Base-by-base conservation (phyloP, 2,113 vertebrate species). In the Macquaria ambigua region DNA sequence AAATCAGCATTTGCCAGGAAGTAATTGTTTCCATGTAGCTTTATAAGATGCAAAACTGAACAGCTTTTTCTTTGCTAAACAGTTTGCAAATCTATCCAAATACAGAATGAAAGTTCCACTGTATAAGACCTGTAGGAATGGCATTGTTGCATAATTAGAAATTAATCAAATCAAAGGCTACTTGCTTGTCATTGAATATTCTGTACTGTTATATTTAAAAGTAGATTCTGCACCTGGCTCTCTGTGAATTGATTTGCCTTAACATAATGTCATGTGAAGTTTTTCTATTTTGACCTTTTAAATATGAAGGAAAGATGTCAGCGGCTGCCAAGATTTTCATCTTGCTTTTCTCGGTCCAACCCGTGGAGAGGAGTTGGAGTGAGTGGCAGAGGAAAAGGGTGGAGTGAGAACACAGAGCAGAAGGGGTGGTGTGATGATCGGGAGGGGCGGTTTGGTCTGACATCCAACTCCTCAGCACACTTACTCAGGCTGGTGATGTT, bases 21-120 rank as follows among this genome's bases (percentile, higher is more conserved):
- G 87, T 94, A 95, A 95, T 95, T 91, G 92, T 92, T 94, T 94
- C 95, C 94, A 94, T 94, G 89, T 82, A 90, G 67, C 67, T 63
- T 56, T 68, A 73, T 85, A 74, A 85, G 85, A 91, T 89, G 78
- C 83, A 86, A 77, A 90, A 89, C 73, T 77, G 82, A 75, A 81
- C 86, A 73, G 74, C 69, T 73, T 82, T 85, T 88, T 81, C 59
- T 81, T 37, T 70, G 52, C 43, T 70, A 14, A 81, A 55, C 79
- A 86, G 84, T 80, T 74, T 81, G 31, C 46, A 46, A 68, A 78
- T 66, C 48, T 34, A 21, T 73, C 79, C 23, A 82, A 83, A 87
- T 59, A 0, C 59, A 81, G 41, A 58, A 28, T 70, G 4, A 61
- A 68, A 6, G 14, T 74, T 78, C 46, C 43, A 63, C 41, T 43